Conservation (phyloP, 2,797 vertebrate genomes). For the Pangasius mekongensis region DNA sequence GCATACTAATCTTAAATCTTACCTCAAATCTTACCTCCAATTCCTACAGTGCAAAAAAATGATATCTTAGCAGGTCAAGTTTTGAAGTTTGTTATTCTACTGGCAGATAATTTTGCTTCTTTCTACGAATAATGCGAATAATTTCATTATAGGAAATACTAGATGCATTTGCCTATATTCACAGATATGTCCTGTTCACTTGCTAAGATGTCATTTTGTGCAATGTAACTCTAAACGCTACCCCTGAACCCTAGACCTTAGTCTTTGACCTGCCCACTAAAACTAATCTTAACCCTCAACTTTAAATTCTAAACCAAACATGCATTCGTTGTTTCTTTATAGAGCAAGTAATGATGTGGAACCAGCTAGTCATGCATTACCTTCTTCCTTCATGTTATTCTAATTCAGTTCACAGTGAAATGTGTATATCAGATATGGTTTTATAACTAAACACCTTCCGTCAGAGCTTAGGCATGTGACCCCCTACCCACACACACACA, state of each 20-base stretch:
- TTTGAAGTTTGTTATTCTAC: no score
- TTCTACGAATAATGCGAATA: no score
- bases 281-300: not conserved
- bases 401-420: not conserved
- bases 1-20: not conserved
- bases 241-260: not conserved
- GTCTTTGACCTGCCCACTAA: not conserved
- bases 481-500: not conserved
- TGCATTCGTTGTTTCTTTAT: not conserved
- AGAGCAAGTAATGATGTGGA: not conserved
- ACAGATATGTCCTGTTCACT: not conserved
- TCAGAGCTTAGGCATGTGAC: conserved; percentile 31
- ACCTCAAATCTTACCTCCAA: no score
- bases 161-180: not conserved
- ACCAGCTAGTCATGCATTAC: not conserved
- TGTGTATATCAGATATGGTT: not conserved
- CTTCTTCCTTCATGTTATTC: not conserved
- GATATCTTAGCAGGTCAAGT: no score
- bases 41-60: no score
- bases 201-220: not conserved
- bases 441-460: not conserved
- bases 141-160: no score
- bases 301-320: not conserved
- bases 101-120: no score
- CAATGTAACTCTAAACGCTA: not conserved